Conservation (phyloP, 1,140 invertebrate species). For the Oryzaephilus surinamensis region DNA sequence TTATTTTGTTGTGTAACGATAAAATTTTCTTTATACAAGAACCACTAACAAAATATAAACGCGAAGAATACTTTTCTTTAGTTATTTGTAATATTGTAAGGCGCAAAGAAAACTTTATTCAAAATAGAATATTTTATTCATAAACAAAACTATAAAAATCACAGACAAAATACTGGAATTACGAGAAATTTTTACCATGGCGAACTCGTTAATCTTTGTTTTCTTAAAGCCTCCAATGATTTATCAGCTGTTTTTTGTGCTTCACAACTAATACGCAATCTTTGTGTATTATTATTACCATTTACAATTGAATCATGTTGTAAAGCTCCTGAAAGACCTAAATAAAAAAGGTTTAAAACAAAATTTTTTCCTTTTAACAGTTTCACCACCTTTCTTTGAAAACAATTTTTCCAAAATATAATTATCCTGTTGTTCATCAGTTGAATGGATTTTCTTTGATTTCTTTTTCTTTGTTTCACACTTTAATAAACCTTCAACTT, state of each 20-base stretch:
- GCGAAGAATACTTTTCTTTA: too few relatives aligned
- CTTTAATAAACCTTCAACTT: conserved; percentile 31
- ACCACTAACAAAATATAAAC: too few relatives aligned
- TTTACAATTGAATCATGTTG: conserved; percentile 46
- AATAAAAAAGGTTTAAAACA: conserved; percentile 33
- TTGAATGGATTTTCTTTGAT: conserved; percentile 9
- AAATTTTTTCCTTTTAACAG: conserved; percentile 1
- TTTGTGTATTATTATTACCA: conserved; percentile 35
- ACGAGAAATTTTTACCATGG: conserved; percentile 21
- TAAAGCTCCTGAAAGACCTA: conserved; percentile 46
- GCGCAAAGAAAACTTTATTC: too few relatives aligned
- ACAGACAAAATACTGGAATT: neutral
- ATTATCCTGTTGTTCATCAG: conserved; percentile 37
- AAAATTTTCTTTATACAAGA: too few relatives aligned
- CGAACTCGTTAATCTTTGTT: conserved; percentile 39
- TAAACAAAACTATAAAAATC: conserved; percentile 1
- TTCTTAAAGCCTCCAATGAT: conserved; percentile 43
- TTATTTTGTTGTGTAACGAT: too few relatives aligned
- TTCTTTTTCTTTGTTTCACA: conserved; percentile 28
- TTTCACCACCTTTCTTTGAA: conserved; percentile 39
- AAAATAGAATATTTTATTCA: too few relatives aligned
- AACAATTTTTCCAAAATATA: conserved; percentile 48
- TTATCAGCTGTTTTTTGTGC: conserved; percentile 40
- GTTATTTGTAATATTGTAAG: too few relatives aligned
- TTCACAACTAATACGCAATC: conserved; percentile 39